A percentile compares a stretch with the other conserved stretches of the same genome.
phyloP scores from a whole-genome alignment of 2,113 vertebrate species.

The Haplochromis vanheusdeni region DNA sequence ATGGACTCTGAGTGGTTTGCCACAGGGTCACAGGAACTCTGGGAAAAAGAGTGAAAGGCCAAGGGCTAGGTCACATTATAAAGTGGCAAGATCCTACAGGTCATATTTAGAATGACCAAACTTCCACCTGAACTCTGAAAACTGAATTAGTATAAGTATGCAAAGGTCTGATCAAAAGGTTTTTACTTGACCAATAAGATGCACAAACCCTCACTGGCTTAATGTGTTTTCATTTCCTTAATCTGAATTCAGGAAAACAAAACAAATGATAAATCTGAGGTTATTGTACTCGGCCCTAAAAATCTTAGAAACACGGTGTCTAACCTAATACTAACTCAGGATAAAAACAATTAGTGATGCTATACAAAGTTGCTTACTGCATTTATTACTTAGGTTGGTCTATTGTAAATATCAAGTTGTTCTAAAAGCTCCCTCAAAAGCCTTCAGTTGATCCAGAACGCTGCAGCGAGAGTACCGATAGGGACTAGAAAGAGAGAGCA shows the following conservation, averaged over 20 bases:
- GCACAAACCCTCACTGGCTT: neutral
- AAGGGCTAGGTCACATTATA: neutral
- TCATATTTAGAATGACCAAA: neutral
- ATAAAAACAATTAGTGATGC: neutral
- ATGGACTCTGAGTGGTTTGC: slow-evolving; percentile 93
- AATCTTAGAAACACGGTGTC: neutral
- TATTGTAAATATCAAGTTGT: neutral
- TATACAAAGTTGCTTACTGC: neutral
- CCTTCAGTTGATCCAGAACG: neutral
- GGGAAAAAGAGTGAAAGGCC: neutral
- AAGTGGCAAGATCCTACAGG: neutral
- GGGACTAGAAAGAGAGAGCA: fast-evolving
- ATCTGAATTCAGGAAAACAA: neutral
- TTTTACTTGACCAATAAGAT: neutral
- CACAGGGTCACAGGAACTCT: slow-evolving; percentile 93
- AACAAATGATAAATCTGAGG: fast-evolving
- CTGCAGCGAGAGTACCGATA: fast-evolving
- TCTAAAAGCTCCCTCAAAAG: neutral
- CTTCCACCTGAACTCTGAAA: neutral
- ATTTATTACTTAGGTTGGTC: neutral
- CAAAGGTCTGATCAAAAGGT: neutral
- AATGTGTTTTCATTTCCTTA: neutral
- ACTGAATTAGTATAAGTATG: neutral
- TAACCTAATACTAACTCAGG: neutral
- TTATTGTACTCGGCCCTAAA: neutral